Percentiles rank a stretch among this genome's conserved stretches.
These are phyloP conservation scores for Patella caerulea DNA, from an alignment of 2,888 invertebrate species.

Conservation along the genomic window DNA sequence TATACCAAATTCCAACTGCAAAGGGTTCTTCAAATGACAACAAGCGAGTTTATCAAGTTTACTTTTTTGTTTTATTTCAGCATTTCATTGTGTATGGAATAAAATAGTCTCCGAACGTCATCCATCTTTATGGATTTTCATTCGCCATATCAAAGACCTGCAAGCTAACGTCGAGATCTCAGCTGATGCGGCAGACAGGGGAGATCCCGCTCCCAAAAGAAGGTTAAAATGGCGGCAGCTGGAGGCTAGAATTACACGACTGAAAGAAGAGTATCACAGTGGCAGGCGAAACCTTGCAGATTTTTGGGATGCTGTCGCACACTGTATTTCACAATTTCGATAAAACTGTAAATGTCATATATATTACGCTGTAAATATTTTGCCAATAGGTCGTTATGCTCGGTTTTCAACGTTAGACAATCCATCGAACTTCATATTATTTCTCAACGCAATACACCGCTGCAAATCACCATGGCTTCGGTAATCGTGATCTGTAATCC, in stretches of 20 bases:
- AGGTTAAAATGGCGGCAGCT: constrained; percentile 17
- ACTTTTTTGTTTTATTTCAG: constrained; percentile 12
- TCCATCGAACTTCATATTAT: no score
- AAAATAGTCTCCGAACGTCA: constrained; percentile 12
- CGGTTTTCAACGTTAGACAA: no score
- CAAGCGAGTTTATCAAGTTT: background rate
- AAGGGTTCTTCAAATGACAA: no score
- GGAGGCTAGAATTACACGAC: constrained; percentile 15
- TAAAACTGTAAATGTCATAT: no score
- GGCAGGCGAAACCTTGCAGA: constrained; percentile 15
- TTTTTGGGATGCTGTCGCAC: constrained; percentile 19
- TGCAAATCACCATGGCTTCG: no score
- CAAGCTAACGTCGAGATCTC: constrained; percentile 13
- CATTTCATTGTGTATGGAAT: constrained; percentile 15
- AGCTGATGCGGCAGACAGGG: constrained; percentile 4
- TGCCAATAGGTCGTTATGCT: no score
- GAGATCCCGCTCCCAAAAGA: constrained; percentile 10
- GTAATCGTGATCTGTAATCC: no score
- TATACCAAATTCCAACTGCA: no score
- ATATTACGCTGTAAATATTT: no score
- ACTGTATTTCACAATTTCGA: constrained; percentile 1
- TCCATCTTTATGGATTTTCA: constrained; percentile 17
- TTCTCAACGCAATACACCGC: no score
- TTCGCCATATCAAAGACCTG: constrained; percentile 17
- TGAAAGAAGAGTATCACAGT: constrained; percentile 15